Conservation (phyloP, 2,888 invertebrate species). For the Drosophila mimetica region DNA sequence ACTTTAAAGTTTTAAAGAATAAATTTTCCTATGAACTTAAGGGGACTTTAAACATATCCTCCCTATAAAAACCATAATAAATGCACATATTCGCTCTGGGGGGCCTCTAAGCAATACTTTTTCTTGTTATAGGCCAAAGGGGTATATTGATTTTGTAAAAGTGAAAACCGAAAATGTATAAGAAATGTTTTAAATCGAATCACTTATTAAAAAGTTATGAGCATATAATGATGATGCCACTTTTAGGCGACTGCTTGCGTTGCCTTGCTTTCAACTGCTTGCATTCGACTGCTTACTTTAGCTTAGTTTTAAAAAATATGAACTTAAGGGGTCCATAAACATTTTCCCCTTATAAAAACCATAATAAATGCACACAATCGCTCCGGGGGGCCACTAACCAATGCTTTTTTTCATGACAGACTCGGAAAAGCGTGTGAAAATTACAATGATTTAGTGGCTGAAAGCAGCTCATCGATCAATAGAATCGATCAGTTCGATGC, state of each 20-base stretch:
- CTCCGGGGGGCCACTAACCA: constrained; percentile 18
- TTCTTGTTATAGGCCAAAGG: too few relatives aligned
- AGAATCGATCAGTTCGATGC: constrained; percentile 51
- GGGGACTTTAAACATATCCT: neutral
- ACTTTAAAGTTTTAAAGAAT: neutral
- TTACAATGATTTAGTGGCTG: constrained; percentile 65
- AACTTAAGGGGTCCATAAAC: too few relatives aligned
- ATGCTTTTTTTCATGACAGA: constrained; percentile 12
- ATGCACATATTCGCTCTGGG: constrained; percentile 21
- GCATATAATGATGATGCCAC: too few relatives aligned
- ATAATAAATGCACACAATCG: constrained; percentile 18
- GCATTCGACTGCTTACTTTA: too few relatives aligned
- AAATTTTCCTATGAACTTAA: neutral
- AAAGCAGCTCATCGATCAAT: constrained; percentile 57
- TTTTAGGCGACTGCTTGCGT: too few relatives aligned
- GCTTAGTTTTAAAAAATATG: too few relatives aligned
- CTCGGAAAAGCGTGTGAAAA: constrained; percentile 62
- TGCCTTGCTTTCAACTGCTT: too few relatives aligned
- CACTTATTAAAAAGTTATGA: too few relatives aligned
- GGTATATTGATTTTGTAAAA: too few relatives aligned
- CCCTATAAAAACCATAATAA: constrained; percentile 3
- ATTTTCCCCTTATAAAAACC: neutral
- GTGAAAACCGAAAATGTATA: too few relatives aligned
- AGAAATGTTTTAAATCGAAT: too few relatives aligned
- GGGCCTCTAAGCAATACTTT: constrained; percentile 8